Evolutionary conservation across 2,113 vertebrate genomes (phyloP), one percentile per base, ranked within the genome.

Genomic region (Anoplopoma fimbria): DNA sequence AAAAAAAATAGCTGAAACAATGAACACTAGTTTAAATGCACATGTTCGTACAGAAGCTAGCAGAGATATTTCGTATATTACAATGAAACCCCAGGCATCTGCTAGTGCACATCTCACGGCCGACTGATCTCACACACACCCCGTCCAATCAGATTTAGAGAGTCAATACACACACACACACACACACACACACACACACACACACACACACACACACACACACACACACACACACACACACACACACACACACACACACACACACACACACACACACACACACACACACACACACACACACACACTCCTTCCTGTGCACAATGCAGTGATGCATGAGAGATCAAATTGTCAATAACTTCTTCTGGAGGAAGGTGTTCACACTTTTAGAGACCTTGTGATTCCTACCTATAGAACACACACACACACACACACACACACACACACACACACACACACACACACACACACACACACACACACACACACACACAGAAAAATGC

Each of bases 121-220:
- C 0, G 64, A 63, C 21, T 63, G 31, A 83, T 72, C 69, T 57
- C 51, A 64, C 40, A 55, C 29, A 63, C 61, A 38, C 1, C 21
- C 61, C 17, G 17, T 38, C 61, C 61, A 63, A 14, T 82, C 78
- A 63, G 14, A 78, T 75, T 84, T 61, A 65, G 33, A 73, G 12
- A 53, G 3, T 61, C 45, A n/a, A n/a, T n/a, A n/a, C n/a, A n/a
- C 53, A 25, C 3, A 12, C 53, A 55, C 53, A 42, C 13, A 25
- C 51, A 47, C 45, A 33, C 27, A 69, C 67, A 69, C 29, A 69
- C 31, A 31, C 63, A 40, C 12, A 25, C 61, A 38, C 34, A 64
- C 21, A 23, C 25, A 55, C 21, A 42, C 51, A 49, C 29, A 68
- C 0, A 74, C 25, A 61, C n/a, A 2, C 21, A 55, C 9, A 25